Base-by-base conservation (phyloP, 2,113 vertebrate genomes). In the Larimichthys crocea region DNA sequence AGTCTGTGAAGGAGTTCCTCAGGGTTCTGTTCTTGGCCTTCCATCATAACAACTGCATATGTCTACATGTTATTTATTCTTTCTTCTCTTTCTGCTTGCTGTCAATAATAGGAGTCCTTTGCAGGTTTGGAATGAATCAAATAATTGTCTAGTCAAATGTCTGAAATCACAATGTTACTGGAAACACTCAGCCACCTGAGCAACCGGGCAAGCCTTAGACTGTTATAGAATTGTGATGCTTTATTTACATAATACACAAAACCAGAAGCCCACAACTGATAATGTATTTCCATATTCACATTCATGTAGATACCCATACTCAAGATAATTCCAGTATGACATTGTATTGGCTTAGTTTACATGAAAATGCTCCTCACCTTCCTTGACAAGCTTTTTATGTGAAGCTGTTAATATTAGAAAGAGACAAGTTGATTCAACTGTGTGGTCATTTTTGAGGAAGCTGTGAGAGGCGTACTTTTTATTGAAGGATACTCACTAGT, bases 1-100 rank as follows among this genome's bases (percentile, higher is more conserved):
- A 16, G 3, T 42, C 19, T n/a, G 56, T 56, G 15, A n/a, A 7
- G 65, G 60, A n/a, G 53, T 60, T 72, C 83, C 66, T 56, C 72
- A 72, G 67, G 67, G 73, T 8, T 55, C 19, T 67, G 17, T 65
- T 22, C 24, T 75, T 20, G 61, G 71, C 29, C 22, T 50, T 44
- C 15, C 2, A 42, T 50, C 14, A 6, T 46, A 31, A 20, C 11
- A 35, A 1, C 10, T 49, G 16, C 35, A 35, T 35, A 8, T 35
- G 2, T 64, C 19, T 57, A 46, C 48, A 40, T 31, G 17, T 3
- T 35, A 6, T 1, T 53, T 9, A 10, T 22, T 52, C 29, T 1
- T 0, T 19, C 19, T 26, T 35, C 11, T 53, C 46, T 20, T 15
- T n/a, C 20, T 49, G 26, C 44, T 17, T 20, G 22, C 53, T 46